Evolutionary conservation across 1,140 invertebrate species (phyloP), one percentile per base, ranked within the genome.

Genomic region (Ridgeia piscesae): DNA sequence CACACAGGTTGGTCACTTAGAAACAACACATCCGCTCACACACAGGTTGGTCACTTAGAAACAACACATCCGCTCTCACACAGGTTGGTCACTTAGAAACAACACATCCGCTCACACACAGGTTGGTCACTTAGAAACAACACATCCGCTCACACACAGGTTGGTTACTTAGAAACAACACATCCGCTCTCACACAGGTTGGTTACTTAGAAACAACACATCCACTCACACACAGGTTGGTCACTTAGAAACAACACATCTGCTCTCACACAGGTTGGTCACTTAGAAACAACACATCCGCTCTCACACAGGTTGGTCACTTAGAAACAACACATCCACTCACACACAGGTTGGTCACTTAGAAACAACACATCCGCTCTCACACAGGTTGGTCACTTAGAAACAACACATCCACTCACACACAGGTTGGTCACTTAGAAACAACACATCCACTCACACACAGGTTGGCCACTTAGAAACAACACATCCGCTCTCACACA

Each of bases 361-460:
- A 77, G 58, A 77, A 77, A 77, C 58, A 77, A 77, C 8, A 14
- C 58, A 50, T 50, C 0, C 21, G 90, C 92, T 11, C 96, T 95
- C 92, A 95, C 95, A 93, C 95, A 95, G 92, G 94, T 94, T 31
- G 94, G 94, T 93, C 95, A 95, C 91, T 94, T 95, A 0, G 48
- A 96, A 95, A 92, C 95, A 95, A 88, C 95, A 96, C 92, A 94
- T 95, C 48, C 92, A 94, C 31, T 94, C 94, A n/a, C 95, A 95
- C 93, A 95, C 95, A 92, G 95, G 95, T 95, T 91, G n/a, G 91
- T 90, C 21, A 90, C 14, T 42, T 35, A 90, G 89, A 77, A 77
- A 31, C n/a, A n/a, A n/a, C 58, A 77, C 17, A 21, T 77, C 0
- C 27, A 77, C 58, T 77, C 58, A 4, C 58, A 77, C 58, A 77